Conservation (phyloP, 30 jellyfish, hydroid and myxozoan species). For the Cassiopea xamachana region DNA sequence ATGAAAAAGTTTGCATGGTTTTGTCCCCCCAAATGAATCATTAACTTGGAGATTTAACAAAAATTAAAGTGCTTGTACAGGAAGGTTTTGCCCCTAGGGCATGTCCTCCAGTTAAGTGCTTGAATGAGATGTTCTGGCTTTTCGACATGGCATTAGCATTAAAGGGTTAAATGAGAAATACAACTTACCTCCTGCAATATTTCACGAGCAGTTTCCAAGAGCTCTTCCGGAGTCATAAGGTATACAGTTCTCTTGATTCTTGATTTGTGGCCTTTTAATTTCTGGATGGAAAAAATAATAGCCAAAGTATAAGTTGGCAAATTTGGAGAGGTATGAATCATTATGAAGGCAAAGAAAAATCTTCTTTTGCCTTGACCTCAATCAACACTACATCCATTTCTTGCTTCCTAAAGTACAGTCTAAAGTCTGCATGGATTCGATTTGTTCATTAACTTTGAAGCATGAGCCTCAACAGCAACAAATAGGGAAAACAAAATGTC, state of each 20-base stretch:
- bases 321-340: neutral
- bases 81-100: no score
- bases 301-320: neutral
- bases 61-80: no score
- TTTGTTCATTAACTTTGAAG: no score
- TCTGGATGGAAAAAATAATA: neutral
- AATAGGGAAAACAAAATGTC: no score
- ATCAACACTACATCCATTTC: no score
- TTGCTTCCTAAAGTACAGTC: no score
- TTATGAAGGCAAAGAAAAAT: neutral
- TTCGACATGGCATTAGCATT: neutral
- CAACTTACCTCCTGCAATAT: constrained; percentile 38
- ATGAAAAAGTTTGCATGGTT: no score
- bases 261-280: constrained; percentile 18
- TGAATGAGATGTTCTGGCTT: neutral
- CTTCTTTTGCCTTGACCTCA: neutral
- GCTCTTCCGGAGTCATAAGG: constrained; percentile 61
- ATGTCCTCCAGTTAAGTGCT: neutral
- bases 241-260: constrained; percentile 51
- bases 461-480: no score
- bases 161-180: neutral
- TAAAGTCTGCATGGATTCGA: no score
- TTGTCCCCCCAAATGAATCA: no score
- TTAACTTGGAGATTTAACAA: no score
- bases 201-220: constrained; percentile 47